Base-by-base conservation (phyloP, 2,888 invertebrate genomes). In the Scaptodrosophila latifasciaeformis region DNA sequence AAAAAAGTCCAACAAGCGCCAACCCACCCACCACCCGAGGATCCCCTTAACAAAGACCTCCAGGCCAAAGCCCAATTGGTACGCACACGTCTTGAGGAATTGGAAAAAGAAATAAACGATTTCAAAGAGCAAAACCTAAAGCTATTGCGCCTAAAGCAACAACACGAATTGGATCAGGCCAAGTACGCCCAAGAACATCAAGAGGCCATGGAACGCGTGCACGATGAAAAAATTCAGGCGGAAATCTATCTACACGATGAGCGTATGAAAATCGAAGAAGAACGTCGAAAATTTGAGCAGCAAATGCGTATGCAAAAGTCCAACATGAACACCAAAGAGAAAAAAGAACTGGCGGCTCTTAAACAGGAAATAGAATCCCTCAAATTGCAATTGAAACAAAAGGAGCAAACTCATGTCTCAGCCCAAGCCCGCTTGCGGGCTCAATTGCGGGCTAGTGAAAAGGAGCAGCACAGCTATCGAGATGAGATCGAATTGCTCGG, bases 341-440 rank as follows among this genome's bases (percentile, higher is more conserved):
- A 91, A 63, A 91, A 91, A 77, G 93, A 93, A 85, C 88, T 92
- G 9, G 85, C 89, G 1, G 87, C 86, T 61, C 84, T 93, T 7
- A 92, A 90, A 70, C 89, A 90, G 53, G 90, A 93, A 85, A 84
- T 94, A 29, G 89, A 87, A 49, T 88, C 90, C 39, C 84, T 93
- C 1, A 91, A 90, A 82, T 90, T 91, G 60, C 91, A 93, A 64
- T 87, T 92, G 13, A 90, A 90, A 77, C 82, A 90, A n/a, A 93
- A 92, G 85, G 94, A 94, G 70, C 90, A 91, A 12, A 90, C 91
- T 71, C 92, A 92, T 78, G 91, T 91, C 3, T 90, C 92, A 0
- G 89, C 90, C 0, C 92, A 92, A 77, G 92, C 92, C 0, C 88
- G 93, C 63, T 87, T 93, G 7, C 89, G 93, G 15, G 92, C 92